Base-by-base conservation (phyloP, 2,113 vertebrate genomes). In the Ctenodactylus gundi region DNA sequence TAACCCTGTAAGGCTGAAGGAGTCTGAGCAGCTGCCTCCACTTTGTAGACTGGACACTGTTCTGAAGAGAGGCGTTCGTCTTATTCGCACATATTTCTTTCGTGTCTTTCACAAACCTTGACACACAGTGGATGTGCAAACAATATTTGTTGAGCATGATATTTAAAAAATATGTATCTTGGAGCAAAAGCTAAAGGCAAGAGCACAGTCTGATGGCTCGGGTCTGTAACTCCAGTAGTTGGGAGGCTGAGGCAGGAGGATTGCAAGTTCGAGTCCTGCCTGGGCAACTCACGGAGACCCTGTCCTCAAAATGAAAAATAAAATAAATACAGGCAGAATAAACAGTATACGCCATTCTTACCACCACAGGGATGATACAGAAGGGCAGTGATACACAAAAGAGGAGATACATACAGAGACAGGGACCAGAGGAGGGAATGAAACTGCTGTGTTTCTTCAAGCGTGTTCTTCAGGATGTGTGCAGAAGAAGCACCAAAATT, bases 81-180 rank as follows among this genome's bases (percentile, higher is more conserved):
- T 91, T 70, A 31, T 77, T 90, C 62, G 73, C 34, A 58, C 31
- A 36, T 75, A 36, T 41, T 17, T 17, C 11, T 88, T 83, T 64
- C 55, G 41, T n/a, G 51, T 51, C 82, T n/a, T 76, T 49, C 46
- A 65, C 70, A 87, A 76, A 0, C 4, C 84, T 68, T 44, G 41
- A 68, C 78, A 93, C 13, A n/a, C 9, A 51, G n/a, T 2, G 27
- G 67, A 46, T 0, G 36, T n/a, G 65, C 25, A 62, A 87, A 77
- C 34, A 73, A 36, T 36, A 67, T 62, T 73, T 91, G 41, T 31
- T 51, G 3, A 78, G 73, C 18, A 73, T n/a, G 86, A 64, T 7
- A 68, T 58, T 86, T 94, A 15, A 84, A 77, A 89, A 93, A 95
- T 36, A 87, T 53, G 36, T 14, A 21, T 31, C 65, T 64, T n/a